A percentile compares a stretch with the other conserved stretches of the same genome.
Evolutionary conservation across 2,888 invertebrate genomes (phyloP).

Genomic region (Caenorhabditis sinica): DNA sequence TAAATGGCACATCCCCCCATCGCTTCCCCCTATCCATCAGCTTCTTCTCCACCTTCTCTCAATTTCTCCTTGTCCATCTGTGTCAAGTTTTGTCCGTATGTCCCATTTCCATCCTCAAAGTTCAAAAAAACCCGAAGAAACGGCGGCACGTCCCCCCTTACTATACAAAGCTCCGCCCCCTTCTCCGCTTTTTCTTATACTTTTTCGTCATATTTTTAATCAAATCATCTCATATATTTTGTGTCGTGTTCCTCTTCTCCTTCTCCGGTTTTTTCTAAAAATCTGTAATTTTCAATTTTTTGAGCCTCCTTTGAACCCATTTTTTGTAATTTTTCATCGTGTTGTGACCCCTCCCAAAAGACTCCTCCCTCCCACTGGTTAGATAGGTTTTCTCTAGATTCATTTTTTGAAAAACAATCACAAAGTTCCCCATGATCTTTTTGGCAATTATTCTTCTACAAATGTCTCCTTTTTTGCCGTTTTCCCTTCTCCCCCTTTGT

Average conservation of each 20-base stretch:
- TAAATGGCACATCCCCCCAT: no score
- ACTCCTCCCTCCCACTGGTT: no score
- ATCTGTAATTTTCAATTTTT: conserved; percentile 9
- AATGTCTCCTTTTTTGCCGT: neutral
- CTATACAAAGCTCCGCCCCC: neutral
- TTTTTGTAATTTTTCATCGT: conserved; percentile 34
- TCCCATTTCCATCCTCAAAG: neutral
- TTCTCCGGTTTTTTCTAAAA: conserved; percentile 24
- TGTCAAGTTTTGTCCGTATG: conserved; percentile 4
- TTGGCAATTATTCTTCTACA: neutral
- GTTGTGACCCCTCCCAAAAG: conserved; percentile 37
- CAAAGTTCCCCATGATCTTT: conserved; percentile 23
- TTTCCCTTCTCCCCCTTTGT: neutral
- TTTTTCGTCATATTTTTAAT: neutral
- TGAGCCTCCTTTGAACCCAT: neutral
- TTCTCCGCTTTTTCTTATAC: neutral
- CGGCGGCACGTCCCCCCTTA: conserved; percentile 38
- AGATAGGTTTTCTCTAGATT: neutral
- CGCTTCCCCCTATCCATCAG: neutral
- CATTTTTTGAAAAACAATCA: no score
- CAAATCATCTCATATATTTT: conserved; percentile 12
- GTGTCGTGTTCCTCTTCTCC: conserved; percentile 40
- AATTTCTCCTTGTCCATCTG: conserved; percentile 11
- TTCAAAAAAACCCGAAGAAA: conserved; percentile 44
- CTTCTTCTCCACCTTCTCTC: neutral